Evolutionary conservation across 53 echinoderm and acorn worm genomes (phyloP), one percentile per base, ranked within the genome.

Genomic region (Patiria pectinifera): DNA sequence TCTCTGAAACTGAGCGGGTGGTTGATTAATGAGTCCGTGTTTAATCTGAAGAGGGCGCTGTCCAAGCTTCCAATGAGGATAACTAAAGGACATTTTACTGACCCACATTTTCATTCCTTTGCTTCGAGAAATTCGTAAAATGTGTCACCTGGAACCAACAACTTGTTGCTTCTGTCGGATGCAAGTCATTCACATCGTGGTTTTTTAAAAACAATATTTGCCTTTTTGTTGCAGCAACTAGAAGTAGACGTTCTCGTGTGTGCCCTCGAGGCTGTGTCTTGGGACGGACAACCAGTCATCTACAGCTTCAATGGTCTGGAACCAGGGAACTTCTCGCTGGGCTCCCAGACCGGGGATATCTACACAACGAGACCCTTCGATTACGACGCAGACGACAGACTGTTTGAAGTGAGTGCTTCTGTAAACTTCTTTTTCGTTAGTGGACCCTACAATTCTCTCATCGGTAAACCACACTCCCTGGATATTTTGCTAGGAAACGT

Each of bases 311-410:
- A 75, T 22, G 26, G 62, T 23, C 59, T 60, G 16, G 81, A 81
- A 35, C 80, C 81, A 3, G 90, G 90, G 1, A 90, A 94, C 69
- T 94, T 94, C 87, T 72, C 19, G 23, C 75, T 94, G 44, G 47
- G 70, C 49, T 4, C 82, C 0, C 48, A 86, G 63, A 86, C 87
- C 48, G 94, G 94, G 3, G 69, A 70, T 14, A 91, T 94, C 45
- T 71, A 45, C 44, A 91, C 87, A 0, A 75, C 43, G 4, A 71
- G 82, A 24, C 18, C 59, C 22, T 91, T 94, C 22, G 94, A 94
- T 80, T 94, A 94, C 63, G 94, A 94, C 8, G 18, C 47, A 4
- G 44, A 62, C 3, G 94, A 91, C 15, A 60, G 83, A 74, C 71
- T 48, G 45, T 94, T 77, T 61, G 91, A 91, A 72, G 94, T 94